Percentiles rank a stretch among this genome's conserved stretches.
Conservation (phyloP, 2,888 invertebrate genomes). For the Trichacis sp. region DNA sequence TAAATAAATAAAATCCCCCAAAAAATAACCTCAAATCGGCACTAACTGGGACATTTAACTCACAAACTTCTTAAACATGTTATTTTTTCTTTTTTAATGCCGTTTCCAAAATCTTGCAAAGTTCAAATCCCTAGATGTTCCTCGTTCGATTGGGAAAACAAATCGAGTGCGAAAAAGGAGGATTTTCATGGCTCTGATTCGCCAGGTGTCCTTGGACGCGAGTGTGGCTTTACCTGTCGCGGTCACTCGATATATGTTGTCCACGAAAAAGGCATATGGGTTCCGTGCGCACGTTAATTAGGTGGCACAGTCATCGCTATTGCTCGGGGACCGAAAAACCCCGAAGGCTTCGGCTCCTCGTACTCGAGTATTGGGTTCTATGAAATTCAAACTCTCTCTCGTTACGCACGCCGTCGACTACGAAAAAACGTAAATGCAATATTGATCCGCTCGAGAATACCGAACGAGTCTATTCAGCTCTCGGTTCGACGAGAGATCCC, state of each 20-base stretch:
- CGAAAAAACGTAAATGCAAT: conserved; percentile 4
- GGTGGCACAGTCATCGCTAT: conserved; percentile 18
- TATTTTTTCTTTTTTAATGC: no score
- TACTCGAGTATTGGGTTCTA: conserved; percentile 14
- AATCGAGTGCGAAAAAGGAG: neutral
- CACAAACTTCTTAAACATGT: no score
- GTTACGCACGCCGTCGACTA: conserved; percentile 1
- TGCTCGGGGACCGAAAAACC: conserved; percentile 5
- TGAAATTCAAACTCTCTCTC: conserved; percentile 12
- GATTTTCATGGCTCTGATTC: neutral
- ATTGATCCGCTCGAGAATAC: conserved; percentile 2
- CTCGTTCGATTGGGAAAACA: neutral
- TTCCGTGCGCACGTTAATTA: conserved; percentile 29
- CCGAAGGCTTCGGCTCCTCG: conserved; percentile 11
- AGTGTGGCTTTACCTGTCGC: conserved; percentile 27
- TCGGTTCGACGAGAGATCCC: neutral
- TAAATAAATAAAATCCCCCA: no score
- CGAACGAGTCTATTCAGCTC: neutral
- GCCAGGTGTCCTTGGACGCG: conserved; percentile 24
- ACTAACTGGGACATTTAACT: no score
- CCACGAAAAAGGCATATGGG: conserved; percentile 27
- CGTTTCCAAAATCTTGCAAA: neutral
- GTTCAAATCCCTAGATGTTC: neutral
- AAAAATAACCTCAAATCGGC: no score
- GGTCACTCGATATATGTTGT: conserved; percentile 32